Base-by-base conservation (phyloP, 2,113 vertebrate genomes). In the Antechinus stuartii region DNA sequence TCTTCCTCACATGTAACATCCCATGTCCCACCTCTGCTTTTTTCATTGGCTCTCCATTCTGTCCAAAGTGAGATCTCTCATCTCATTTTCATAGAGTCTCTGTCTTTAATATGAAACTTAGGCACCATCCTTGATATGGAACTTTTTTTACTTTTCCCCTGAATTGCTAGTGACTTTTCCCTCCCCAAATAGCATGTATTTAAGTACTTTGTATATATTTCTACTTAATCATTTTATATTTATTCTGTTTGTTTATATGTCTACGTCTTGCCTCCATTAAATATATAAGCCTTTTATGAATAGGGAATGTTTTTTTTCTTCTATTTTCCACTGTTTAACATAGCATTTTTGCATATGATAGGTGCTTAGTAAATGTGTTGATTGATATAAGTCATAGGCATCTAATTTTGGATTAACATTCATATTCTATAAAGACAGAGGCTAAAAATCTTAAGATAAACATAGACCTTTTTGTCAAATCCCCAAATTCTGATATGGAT, bases 401-500 rank as follows among this genome's bases (percentile, higher is more conserved):
- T 42, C 68, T 84, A 42, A 84, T 84, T 84, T 6, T 84, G 68
- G 68, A 23, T 84, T 42, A 42, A 16, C 42, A 84, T 84, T 84
- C n/a, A 84, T 84, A 84, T 84, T 84, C 19, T 84, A 42, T 22
- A 42, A 42, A 84, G 68, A 42, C n/a, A 84, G 23, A 84, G n/a
- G 19, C 35, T 26, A 42, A 42, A 84, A 23, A 84, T 76, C 16
- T 84, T 84, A 42, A 42, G 35, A 2, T 84, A 84, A 76, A 84
- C 19, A 16, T 68, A 76, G 16, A n/a, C 16, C 68, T 42, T 84
- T 42, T 42, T 6, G 1, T 19, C 19, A 42, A 84, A 42, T 42
- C n/a, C n/a, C n/a, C 68, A 84, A 42, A 84, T 84, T 42, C 68
- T 52, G 24, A 90, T 50, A 26, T 90, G 47, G 50, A 97, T 49